These are phyloP conservation scores for Microctenopoma stevenorrisi DNA, from an alignment of 2,797 vertebrate species.

Conservation along the genomic window DNA sequence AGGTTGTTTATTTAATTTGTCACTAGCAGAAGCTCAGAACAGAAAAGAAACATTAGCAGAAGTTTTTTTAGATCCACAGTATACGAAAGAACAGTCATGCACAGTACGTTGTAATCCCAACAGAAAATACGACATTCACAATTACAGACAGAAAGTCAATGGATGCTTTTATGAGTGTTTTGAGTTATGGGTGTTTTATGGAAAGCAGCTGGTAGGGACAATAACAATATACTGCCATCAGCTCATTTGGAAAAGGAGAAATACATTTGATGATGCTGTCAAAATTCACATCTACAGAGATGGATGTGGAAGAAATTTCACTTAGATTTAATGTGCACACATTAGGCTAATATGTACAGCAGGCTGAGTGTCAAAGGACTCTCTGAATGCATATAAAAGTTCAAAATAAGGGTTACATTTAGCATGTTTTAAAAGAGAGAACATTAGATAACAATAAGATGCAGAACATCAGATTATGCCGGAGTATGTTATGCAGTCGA, in stretches of 20 bases:
- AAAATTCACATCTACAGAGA: slow-evolving; percentile 20
- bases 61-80: slow-evolving; percentile 36
- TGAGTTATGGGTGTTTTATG: not conserved
- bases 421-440: slow-evolving; percentile 12
- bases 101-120: slow-evolving; percentile 6
- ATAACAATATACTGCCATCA: not conserved
- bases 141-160: slow-evolving; percentile 16
- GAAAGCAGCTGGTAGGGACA: not conserved
- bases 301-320: slow-evolving; percentile 2
- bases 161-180: not conserved
- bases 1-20: slow-evolving; percentile 34
- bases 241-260: not conserved
- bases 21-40: slow-evolving; percentile 19
- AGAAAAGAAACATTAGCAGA: slow-evolving; percentile 37
- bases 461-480: slow-evolving; percentile 14
- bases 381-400: slow-evolving; percentile 1
- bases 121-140: slow-evolving; percentile 20
- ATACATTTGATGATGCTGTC: slow-evolving; percentile 1
- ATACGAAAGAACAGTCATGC: slow-evolving; percentile 1
- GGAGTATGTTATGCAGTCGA: slow-evolving; percentile 11
- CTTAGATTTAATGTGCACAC: slow-evolving; percentile 29
- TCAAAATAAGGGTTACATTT: slow-evolving; percentile 21
- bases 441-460: slow-evolving; percentile 30
- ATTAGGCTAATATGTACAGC: slow-evolving; percentile 18
- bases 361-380: slow-evolving; percentile 4